Percentiles rank a stretch among this genome's conserved stretches.
Evolutionary conservation across 2,797 vertebrate genomes (phyloP).

Genomic region (Silurus aristotelis): DNA sequence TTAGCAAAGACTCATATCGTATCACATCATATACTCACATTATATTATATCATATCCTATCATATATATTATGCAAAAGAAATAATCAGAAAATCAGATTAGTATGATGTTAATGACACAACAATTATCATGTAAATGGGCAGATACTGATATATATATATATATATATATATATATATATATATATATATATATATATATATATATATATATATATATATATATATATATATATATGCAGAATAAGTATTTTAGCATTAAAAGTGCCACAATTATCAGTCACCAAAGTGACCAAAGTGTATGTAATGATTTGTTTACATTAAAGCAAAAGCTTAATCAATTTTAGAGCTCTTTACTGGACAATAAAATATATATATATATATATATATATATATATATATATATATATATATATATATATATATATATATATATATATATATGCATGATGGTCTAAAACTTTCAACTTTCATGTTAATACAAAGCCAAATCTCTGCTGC

Average conservation of each 20-base stretch:
- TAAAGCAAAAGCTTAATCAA: not conserved
- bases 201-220: too few relatives aligned
- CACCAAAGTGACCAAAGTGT: not conserved
- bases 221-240: not conserved
- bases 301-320: not conserved
- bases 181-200: not conserved
- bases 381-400: not conserved
- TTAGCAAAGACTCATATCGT: not conserved
- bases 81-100: conserved; percentile 1
- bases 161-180: not conserved
- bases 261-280: not conserved
- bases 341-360: not conserved
- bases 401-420: not conserved
- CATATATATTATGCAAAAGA: not conserved
- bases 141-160: not conserved
- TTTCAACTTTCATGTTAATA: not conserved
- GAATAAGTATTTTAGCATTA: not conserved
- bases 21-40: not conserved
- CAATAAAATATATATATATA: not conserved
- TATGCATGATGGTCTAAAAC: not conserved
- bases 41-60: not conserved
- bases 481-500: not conserved
- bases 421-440: not conserved
- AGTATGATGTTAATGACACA: not conserved
- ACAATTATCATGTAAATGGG: not conserved